phyloP scores from a whole-genome alignment of 2,888 invertebrate genomes.

The Orthosia gracilis region DNA sequence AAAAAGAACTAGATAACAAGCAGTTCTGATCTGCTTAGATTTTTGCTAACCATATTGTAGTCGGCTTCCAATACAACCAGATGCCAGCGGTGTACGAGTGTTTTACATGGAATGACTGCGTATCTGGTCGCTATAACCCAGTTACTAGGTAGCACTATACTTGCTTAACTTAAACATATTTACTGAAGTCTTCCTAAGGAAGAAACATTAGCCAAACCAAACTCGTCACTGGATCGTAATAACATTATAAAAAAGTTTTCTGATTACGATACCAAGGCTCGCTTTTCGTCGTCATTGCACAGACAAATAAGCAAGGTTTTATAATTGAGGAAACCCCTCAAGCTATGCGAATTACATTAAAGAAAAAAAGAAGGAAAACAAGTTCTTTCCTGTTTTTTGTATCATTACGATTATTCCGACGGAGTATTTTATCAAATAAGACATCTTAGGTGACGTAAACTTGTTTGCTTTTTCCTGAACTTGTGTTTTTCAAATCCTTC shows the following conservation, averaged over 20 bases:
- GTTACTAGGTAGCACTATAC: neutral
- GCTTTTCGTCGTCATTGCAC: slow-evolving; percentile 30
- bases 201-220: slow-evolving; percentile 23
- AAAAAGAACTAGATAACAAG: no score
- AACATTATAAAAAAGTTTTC: slow-evolving; percentile 27
- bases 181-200: slow-evolving; percentile 9
- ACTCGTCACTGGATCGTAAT: slow-evolving; percentile 26
- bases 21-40: no score
- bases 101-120: no score
- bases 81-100: no score
- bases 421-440: slow-evolving; percentile 36
- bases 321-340: slow-evolving; percentile 59
- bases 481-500: neutral
- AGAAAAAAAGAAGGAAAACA: slow-evolving; percentile 26
- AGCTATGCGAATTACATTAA: slow-evolving; percentile 50
- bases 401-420: slow-evolving; percentile 39
- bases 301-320: slow-evolving; percentile 46
- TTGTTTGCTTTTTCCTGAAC: slow-evolving; percentile 4
- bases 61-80: no score
- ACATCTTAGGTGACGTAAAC: slow-evolving; percentile 12
- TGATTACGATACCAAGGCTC: slow-evolving; percentile 27
- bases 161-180: slow-evolving; percentile 19
- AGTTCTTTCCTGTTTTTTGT: slow-evolving; percentile 38
- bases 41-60: no score
- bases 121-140: no score